Evolutionary conservation across 2,888 invertebrate genomes (phyloP), one percentile per base, ranked within the genome.

Genomic region (Lutraria lutraria): DNA sequence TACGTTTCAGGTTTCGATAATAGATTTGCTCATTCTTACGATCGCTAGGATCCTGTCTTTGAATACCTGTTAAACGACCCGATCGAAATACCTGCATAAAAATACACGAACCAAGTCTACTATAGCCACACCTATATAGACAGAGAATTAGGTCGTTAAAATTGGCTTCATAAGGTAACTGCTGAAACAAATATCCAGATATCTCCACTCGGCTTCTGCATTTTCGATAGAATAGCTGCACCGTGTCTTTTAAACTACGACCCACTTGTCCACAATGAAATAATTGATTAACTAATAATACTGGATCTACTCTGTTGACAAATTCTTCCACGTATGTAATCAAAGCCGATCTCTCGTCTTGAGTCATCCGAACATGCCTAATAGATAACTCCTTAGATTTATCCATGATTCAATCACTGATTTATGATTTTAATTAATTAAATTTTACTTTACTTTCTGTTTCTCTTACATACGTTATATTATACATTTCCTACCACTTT

Each of bases 1-100:
- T 88, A 15, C 88, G 83, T 82, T 91, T 91, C 3, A 89, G 68
- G 31, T 63, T 34, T 68, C 85, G 56, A 34, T 85, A 91, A 56
- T 88, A 89, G 10, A 54, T 29, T n/a, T 89, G 88, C n/a, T 89
- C 80, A 16, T 53, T 52, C 21, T 85, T 29, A 29, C 89, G 81
- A 31, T 85, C 79, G 12, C 43, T 83, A 16, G 85, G 54, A 16
- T 53, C 52, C 15, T 80, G 34, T 43, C 80, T 88, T 8, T 86
- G 54, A 25, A 87, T 79, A 12, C 76, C 52, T 56, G 25, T 25
- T 0, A 56, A 56, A 19, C 16, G 80, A 56, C 80, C 83, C 0
- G 25, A 10, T 56, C 31, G 76, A 15, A 86, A 53, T 34, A 68
- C 68, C 21, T 60, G 29, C n/a, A 89, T 25, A n/a, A 89, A 86